Base-by-base conservation (phyloP, 2,888 invertebrate genomes). In the Pristionchus japonicus region DNA sequence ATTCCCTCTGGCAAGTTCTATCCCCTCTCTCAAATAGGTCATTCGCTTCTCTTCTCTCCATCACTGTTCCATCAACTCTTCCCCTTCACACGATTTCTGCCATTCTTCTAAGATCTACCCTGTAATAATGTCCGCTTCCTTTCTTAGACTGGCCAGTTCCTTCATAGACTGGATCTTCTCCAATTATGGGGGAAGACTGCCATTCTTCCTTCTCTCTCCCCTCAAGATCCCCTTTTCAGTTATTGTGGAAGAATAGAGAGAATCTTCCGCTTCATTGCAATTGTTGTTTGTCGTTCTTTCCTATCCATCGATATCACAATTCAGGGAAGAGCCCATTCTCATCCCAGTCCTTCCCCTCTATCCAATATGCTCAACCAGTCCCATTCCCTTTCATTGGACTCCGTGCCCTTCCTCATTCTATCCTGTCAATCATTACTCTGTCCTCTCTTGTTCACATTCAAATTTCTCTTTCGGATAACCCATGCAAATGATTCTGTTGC, bases 301-400 rank as follows among this genome's bases (percentile, higher is more conserved):
- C n/a, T n/a, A n/a, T 64, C 34, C 20, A 7, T 20, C 1, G 0
- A 20, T 40, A 23, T 27, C 40, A 17, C 15, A 20, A 37, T 23
- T 40, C 40, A 23, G 6, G 37, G 11, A 40, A 37, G 31, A 31
- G 31, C 67, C 70, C 70, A 17, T 64, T 34, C 31, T 23, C 7
- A 57, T 47, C 20, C 31, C 70, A n/a, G 3, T 13, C 86, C 23
- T 64, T n/a, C 74, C 49, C 52, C n/a, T 52, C 86, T 49, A 49
- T 70, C 74, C 86, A 74, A 23, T 74, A 67, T 47, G n/a, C 86
- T 67, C 86, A 61, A 40, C 31, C 27, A 37, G 67, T 74, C 86
- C 47, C 34, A 17, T 27, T 52, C 37, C 61, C 86, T 27, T 64
- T 49, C 52, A 23, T 17, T 47, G 20, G 31, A 43, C 31, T 47